Base-by-base conservation (phyloP, 2,797 vertebrate species). In the Hoplostethus mediterraneus region DNA sequence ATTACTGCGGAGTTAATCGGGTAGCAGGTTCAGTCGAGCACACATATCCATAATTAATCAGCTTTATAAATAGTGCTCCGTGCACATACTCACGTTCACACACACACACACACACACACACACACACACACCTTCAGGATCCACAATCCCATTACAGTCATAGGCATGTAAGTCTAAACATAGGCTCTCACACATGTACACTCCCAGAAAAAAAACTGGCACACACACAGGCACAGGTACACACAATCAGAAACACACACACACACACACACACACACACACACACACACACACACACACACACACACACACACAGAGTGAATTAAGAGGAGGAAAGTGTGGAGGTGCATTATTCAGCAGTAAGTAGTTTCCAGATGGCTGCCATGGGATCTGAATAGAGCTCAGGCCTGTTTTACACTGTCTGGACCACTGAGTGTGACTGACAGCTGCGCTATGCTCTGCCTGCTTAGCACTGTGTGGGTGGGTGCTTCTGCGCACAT, bases 371-470 rank as follows among this genome's bases (percentile, higher is more conserved):
- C 90, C 90, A 92, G 89, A 89, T 90, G 91, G 90, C 84, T 91
- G 87, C 87, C 73, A 73, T 75, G 89, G 88, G 91, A 92, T 89
- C 82, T 86, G 90, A 90, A 87, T 85, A 75, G 79, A 93, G 87
- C 91, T 83, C 74, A 36, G 86, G 83, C 81, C 89, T 92, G 89
- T 90, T 92, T 83, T 86, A 90, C 89, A 89, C 81, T 88, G 90
- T 91, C 93, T 90, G 91, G 89, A 86, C 90, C 91, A 88, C 81
- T 90, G 88, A 91, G 87, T 91, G 90, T 93, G 93, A 94, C 90
- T 92, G 93, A 91, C 92, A 91, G 90, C 90, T 83, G 88, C 30
- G 89, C 84, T 87, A 86, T 69, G 85, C 90, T 90, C 85, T 79
- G 82, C 87, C 89, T 91, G 85, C 88, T 91, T 81, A 85, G 89